Conservation (phyloP, 1,140 invertebrate genomes). For the Hormaphis cornu region DNA sequence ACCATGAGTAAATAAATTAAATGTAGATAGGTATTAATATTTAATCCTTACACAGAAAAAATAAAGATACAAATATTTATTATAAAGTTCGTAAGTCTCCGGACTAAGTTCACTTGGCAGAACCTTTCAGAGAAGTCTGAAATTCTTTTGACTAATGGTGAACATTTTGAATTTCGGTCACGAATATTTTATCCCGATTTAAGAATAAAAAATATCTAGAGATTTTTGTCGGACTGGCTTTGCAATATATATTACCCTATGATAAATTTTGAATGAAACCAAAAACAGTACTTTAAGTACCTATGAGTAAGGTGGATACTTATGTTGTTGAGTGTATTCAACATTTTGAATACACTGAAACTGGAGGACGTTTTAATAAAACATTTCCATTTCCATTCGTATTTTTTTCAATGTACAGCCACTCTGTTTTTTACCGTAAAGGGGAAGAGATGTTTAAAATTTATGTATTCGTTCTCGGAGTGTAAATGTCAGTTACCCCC, state of each 20-base stretch:
- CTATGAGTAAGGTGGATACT: constrained; percentile 4
- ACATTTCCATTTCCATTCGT: constrained; percentile 1
- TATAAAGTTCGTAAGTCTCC: no score
- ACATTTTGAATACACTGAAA: not conserved
- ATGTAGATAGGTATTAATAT: no score
- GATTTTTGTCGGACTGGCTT: not conserved
- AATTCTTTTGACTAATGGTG: not conserved
- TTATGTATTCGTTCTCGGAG: constrained; percentile 10
- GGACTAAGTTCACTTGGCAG: not conserved
- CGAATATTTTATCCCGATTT: constrained; percentile 11
- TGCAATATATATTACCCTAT: not conserved
- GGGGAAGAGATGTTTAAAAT: constrained; percentile 13
- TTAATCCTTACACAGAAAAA: no score
- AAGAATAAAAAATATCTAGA: not conserved
- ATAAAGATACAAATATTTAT: no score
- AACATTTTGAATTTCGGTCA: constrained; percentile 9
- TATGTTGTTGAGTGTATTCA: not conserved
- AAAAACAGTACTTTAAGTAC: not conserved
- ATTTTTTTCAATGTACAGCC: not conserved
- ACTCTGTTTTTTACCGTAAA: not conserved
- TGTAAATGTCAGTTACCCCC: constrained; percentile 16
- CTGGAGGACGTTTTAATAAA: constrained; percentile 7
- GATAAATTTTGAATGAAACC: not conserved
- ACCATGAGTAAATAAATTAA: no score
- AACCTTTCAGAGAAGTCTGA: not conserved